These are phyloP conservation scores for Helobdella robusta DNA, from an alignment of 2,888 invertebrate genomes.

Conservation along the genomic window DNA sequence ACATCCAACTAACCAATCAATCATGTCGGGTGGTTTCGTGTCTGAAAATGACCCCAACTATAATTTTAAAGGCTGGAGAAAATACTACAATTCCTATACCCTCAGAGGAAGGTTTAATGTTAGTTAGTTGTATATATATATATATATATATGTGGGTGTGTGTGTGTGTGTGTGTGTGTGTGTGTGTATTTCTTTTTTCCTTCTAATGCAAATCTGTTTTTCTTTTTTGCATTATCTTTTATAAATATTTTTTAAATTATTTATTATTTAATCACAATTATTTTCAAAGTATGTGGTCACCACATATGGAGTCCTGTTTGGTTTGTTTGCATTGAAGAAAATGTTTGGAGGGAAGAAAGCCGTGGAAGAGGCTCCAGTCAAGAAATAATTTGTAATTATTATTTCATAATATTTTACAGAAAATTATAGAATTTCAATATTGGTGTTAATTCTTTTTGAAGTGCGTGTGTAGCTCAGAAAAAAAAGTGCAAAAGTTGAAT, in stretches of 20 bases:
- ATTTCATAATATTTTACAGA: too few species aligned
- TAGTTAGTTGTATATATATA: slow-evolving; percentile 29
- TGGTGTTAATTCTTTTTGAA: too few species aligned
- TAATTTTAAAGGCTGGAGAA: slow-evolving; percentile 38
- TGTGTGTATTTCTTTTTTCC: too few species aligned
- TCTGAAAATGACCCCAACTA: slow-evolving; percentile 37
- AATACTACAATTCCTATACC: slow-evolving; percentile 40
- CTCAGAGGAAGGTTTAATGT: slow-evolving; percentile 40
- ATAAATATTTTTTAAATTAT: not conserved
- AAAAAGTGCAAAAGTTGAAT: too few species aligned
- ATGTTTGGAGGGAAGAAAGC: not conserved
- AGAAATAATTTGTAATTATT: not conserved
- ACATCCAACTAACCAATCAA: too few species aligned
- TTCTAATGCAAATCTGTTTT: too few species aligned
- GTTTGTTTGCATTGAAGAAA: not conserved
- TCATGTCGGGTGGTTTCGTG: slow-evolving; percentile 39
- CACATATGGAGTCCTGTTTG: slow-evolving; percentile 15
- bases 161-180: too few species aligned
- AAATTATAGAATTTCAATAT: too few species aligned
- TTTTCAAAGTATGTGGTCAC: slow-evolving; percentile 22
- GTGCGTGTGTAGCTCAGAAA: too few species aligned
- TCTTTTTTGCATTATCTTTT: not conserved
- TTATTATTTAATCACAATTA: not conserved
- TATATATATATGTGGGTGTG: too few species aligned
- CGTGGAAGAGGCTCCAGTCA: not conserved